Evolutionary conservation across 1,140 invertebrate genomes (phyloP).

Genomic region (Lasioglossum baleicum): DNA sequence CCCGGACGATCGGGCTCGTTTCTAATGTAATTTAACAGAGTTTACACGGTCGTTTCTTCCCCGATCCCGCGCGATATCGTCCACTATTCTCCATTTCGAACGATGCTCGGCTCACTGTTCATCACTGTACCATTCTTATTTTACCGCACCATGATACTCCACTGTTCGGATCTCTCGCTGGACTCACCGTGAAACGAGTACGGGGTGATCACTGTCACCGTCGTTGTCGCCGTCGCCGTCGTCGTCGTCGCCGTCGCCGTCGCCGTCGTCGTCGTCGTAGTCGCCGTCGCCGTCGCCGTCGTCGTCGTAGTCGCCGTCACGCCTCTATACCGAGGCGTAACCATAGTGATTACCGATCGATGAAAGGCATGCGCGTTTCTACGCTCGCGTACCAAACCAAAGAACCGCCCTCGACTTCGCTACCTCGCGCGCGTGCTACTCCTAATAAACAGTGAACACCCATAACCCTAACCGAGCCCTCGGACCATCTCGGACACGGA

Average conservation of each 20-base stretch:
- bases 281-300: conserved; percentile 28
- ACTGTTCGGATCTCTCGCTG: background rate
- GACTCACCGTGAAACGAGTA: conserved; percentile 30
- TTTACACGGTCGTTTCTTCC: background rate
- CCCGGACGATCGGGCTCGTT: background rate
- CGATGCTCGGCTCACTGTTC: background rate
- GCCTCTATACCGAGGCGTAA: conserved; percentile 68
- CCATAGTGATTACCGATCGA: conserved; percentile 76
- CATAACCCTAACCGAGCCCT: too few relatives aligned
- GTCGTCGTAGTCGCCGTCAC: conserved; percentile 45
- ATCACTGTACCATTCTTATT: background rate
- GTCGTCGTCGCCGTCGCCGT: conserved; percentile 28
- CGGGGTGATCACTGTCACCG: conserved; percentile 17
- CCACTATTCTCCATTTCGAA: too few relatives aligned
- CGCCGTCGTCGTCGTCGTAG: conserved; percentile 30
- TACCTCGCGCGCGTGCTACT: too few relatives aligned
- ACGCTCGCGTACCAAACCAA: conserved; percentile 19
- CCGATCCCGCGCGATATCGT: background rate
- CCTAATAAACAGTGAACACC: too few relatives aligned
- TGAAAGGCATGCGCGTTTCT: conserved; percentile 69
- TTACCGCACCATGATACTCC: background rate
- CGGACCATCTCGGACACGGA: too few relatives aligned
- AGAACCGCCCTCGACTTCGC: conserved; percentile 2
- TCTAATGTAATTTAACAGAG: background rate
- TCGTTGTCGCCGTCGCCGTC: conserved; percentile 11